Base-by-base conservation (phyloP, 2,888 invertebrate species). In the Mayetiola destructor region DNA sequence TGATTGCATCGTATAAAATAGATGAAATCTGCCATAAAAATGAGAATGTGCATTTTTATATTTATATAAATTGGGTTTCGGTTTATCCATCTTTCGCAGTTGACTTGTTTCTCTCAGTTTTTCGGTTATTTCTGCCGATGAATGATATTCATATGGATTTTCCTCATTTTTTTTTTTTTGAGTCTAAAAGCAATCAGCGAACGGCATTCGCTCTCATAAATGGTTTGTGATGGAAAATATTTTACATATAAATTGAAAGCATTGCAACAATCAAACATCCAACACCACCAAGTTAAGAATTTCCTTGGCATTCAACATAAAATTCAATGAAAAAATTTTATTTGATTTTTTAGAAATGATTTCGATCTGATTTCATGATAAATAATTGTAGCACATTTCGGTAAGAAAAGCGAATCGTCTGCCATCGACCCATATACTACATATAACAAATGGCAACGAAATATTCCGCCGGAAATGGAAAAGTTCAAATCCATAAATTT, bases 11-110 rank as follows among this genome's bases (percentile, higher is more conserved):
- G 27, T 39, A 48, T 48, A 57, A 57, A 57, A 48, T 36, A 48
- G 42, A 57, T 48, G 48, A 56, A 57, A 57, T 57, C 57, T 57
- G 57, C 53, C 35, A 57, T 57, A 57, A 57, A 57, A 57, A 53
- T 53, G 53, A 30, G 30, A 20, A 53, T 53, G 53, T 53, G 53
- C 30, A 20, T 23, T 12, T 18, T 32, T 30, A 52, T 52, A 21
- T 42, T 23, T 20, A 16, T 3, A 21, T 9, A 23, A 3, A 23
- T 48, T 20, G 21, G 39, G 39, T 39, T 10, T 16, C n/a, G 16
- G 37, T 16, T 10, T 37, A 37, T 42, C 21, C 23, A 6, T 42
- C 42, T 42, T 42, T 9, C 42, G 3, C 42, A 8, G n/a, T n/a
- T n/a, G n/a, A n/a, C 32, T 23, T 42, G 23, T 8, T 23, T 42